A percentile compares a stretch with the other conserved stretches of the same genome.
These are phyloP conservation scores for Progne subis DNA, from an alignment of 2,113 vertebrate species.

Conservation along the genomic window DNA sequence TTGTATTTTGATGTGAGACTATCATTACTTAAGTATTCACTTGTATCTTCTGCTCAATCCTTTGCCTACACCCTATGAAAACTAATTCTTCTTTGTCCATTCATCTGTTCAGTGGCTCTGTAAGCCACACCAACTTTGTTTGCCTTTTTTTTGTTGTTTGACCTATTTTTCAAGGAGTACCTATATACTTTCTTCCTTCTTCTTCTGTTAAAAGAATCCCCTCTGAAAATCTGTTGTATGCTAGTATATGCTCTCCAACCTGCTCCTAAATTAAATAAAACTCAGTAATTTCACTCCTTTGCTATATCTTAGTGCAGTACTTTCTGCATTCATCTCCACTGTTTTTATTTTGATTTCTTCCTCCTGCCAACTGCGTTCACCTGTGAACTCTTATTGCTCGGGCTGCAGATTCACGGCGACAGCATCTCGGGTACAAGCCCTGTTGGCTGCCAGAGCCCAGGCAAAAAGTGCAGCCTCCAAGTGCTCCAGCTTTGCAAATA, in stretches of 20 bases:
- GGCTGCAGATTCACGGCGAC: background rate
- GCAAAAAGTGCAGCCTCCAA: background rate
- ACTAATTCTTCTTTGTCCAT: background rate
- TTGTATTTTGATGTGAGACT: background rate
- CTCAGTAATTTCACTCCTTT: background rate
- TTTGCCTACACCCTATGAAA: background rate
- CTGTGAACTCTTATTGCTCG: background rate
- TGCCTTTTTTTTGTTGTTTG: background rate
- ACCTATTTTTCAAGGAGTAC: background rate
- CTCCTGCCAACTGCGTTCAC: background rate
- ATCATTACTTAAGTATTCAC: background rate
- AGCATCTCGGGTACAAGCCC: background rate
- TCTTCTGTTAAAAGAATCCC: background rate
- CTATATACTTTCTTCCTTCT: background rate
- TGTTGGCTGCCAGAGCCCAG: background rate
- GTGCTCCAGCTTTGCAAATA: background rate
- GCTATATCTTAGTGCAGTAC: background rate
- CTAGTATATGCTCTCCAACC: background rate
- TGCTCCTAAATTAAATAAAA: background rate
- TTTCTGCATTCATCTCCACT: background rate
- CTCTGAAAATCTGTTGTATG: background rate
- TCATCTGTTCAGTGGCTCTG: background rate
- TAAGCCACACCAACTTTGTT: background rate
- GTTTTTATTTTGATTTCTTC: background rate
- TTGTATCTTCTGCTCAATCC: background rate